These are phyloP conservation scores for Phasia obesa DNA, from an alignment of 2,888 invertebrate species.

Conservation along the genomic window DNA sequence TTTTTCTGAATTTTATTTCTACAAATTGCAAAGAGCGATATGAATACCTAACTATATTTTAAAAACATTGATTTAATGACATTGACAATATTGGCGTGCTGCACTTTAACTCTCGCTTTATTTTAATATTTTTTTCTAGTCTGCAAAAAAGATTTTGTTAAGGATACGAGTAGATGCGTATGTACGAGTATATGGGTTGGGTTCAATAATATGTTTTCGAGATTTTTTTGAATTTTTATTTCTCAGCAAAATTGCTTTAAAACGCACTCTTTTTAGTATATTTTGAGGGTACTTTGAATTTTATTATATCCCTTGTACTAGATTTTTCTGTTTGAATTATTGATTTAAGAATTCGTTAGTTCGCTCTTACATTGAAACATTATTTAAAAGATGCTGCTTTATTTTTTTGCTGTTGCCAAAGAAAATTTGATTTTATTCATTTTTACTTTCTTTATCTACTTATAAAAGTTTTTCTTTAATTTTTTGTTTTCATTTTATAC, in stretches of 20 bases:
- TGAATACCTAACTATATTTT: constrained; percentile 72
- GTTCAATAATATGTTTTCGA: constrained; percentile 4
- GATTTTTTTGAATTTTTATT: constrained; percentile 30
- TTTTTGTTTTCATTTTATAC: constrained; percentile 56
- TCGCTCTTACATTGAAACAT: constrained; percentile 52
- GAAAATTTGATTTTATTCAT: constrained; percentile 68
- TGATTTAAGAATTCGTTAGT: constrained; percentile 35
- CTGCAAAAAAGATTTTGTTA: constrained; percentile 5
- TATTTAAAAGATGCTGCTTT: constrained; percentile 41
- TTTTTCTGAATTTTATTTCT: constrained; percentile 12
- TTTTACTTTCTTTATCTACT: constrained; percentile 71
- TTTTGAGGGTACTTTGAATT: constrained; percentile 14
- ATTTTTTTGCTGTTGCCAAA: constrained; percentile 62
- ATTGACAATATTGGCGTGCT: constrained; percentile 75
- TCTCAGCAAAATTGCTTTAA: not conserved
- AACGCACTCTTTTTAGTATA: not conserved
- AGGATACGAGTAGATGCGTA: no score
- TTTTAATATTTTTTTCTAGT: constrained; percentile 8
- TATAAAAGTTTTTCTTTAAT: constrained; percentile 39
- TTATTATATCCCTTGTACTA: not conserved
- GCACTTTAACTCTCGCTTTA: constrained; percentile 36
- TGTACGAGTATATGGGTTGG: not conserved
- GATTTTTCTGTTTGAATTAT: constrained; percentile 29
- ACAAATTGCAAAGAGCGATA: constrained; percentile 55
- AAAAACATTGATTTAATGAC: constrained; percentile 81